phyloP scores from a whole-genome alignment of 2,113 vertebrate species.

The Engraulis encrasicolus region DNA sequence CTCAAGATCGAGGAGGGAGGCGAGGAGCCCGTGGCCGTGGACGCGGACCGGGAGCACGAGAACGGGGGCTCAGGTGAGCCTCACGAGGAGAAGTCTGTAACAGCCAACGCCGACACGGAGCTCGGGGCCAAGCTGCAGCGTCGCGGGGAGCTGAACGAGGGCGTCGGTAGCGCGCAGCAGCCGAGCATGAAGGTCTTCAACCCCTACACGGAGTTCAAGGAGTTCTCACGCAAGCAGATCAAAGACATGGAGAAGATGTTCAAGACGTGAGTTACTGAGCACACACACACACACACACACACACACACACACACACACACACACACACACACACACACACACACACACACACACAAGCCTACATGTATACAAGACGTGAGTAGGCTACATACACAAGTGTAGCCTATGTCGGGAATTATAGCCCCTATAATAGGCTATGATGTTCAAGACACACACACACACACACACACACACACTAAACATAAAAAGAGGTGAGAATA shows the following conservation, averaged over 20 bases:
- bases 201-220: conserved; percentile 92
- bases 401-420: no score
- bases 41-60: conserved; percentile 54
- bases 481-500: no score
- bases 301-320: no score
- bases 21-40: conserved; percentile 62
- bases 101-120: conserved; percentile 75
- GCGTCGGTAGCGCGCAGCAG: conserved; percentile 69
- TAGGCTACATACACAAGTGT: no score
- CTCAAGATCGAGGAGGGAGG: conserved; percentile 79
- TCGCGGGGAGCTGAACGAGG: conserved; percentile 81
- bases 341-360: no score
- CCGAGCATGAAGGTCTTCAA: conserved; percentile 88
- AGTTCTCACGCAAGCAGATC: conserved; percentile 93
- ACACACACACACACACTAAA: no score
- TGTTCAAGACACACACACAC: no score
- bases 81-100: conserved; percentile 64
- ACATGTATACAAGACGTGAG: no score
- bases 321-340: no score
- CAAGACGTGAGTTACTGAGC: conserved; percentile 87
- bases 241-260: conserved; percentile 96
- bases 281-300: no score
- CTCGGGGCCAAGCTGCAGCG: conserved; percentile 81
- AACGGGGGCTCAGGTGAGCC: conserved; percentile 46
- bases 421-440: no score